Evolutionary conservation across 2,888 invertebrate species (phyloP), one percentile per base, ranked within the genome.

Genomic region (Eristalinus sepulchralis): DNA sequence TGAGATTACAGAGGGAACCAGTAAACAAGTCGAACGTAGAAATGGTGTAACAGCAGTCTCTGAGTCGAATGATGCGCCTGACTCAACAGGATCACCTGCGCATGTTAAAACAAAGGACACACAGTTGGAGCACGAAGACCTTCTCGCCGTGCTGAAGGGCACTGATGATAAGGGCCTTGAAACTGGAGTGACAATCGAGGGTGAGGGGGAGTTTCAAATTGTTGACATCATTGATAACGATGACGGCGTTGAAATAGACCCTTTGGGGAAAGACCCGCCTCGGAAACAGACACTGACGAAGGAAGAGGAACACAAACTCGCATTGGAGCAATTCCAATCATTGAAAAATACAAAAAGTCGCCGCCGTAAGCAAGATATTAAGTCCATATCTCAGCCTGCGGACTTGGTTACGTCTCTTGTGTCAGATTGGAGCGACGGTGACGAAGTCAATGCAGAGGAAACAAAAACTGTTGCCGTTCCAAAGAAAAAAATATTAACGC

Each of bases 61-160:
- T 20, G 57, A 88, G 33, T 1, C 47, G 24, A 60, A 31, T 62
- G 78, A 75, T 53, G 81, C 66, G 0, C 78, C 70, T 9, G 79
- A 73, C 13, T 75, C 59, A 3, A 75, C 84, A 8, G 82, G 53
- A 0, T 47, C 72, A 17, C 11, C 79, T 72, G 39, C 67, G 1
- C 2, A 27, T 8, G 36, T 0, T 60, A 17, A 66, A 68, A 59
- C 1, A 66, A 70, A 10, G n/a, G 85, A 79, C 2, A 13, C 70
- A 10, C 83, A 90, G 0, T 64, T 91, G 10, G 89, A 90, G 13
- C 91, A 92, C 70, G 91, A 91, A 20, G 93, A 93, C 80, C 89
- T 93, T 80, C 93, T 94, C 17, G 94, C 93, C 81, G 93, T 93
- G 31, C 90, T 95, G 39, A 94, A 94, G 24, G 93, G 94, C 88